Base-by-base conservation (phyloP, 2,113 vertebrate species). In the Trachemys scripta region DNA sequence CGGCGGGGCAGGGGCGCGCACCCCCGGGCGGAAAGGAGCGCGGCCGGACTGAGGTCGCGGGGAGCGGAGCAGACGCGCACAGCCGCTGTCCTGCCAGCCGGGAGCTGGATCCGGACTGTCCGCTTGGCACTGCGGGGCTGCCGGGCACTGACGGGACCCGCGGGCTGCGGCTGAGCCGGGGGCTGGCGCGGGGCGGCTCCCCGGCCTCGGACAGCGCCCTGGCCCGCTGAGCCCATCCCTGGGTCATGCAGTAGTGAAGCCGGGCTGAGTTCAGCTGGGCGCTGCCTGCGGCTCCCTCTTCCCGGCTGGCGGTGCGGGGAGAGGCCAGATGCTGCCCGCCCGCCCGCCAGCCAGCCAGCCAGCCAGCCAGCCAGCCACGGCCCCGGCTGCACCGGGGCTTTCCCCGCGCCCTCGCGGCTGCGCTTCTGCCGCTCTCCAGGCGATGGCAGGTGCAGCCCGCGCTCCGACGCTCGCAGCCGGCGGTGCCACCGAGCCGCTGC, bases 381-480 rank as follows among this genome's bases (percentile, higher is more conserved):
- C 62, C 62, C 6, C 2, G 17, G 0, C 0, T 1, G 1, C 47
- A 5, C 80, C 17, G 4, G 84, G 51, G 29, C 24, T 0, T 0
- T 1, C 20, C 6, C 72, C 65, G 31, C 51, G 0, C 0, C 0
- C 5, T 2, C 20, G 9, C 0, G 1, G 35, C 35, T 72, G 69
- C 69, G 69, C n/a, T 72, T 72, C 69, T 38, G 69, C 69, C 1
- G 69, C 69, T 72, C 69, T 72, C 69, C 69, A 72, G 69, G 69
- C 69, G 69, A 38, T 16, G 69, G 69, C 69, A 72, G 69, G n/a
- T 6, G 69, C 69, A 10, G 35, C 19, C 69, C 17, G 79, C 75
- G 78, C 62, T 38, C 53, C 10, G 35, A 4, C 5, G 35, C 80
- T 22, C 31, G 10, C 22, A 20, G 84, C 22, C 29, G 31, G 65